phyloP scores from a whole-genome alignment of 2,888 invertebrate genomes.

The Sesia apiformis region DNA sequence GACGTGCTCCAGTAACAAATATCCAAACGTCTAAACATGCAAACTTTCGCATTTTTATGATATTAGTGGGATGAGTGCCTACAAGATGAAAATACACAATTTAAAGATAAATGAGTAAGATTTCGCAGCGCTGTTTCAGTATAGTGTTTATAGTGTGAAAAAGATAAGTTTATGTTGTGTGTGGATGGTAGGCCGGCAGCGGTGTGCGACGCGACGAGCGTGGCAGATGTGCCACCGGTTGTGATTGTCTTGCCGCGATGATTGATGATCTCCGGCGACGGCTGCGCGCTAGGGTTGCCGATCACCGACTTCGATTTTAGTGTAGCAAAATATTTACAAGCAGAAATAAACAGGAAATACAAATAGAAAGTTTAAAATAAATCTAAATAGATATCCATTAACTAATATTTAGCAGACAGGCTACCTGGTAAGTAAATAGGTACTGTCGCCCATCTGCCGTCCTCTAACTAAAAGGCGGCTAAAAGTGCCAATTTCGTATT shows the following conservation, averaged over 20 bases:
- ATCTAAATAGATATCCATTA: too few relatives aligned
- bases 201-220: conserved; percentile 15
- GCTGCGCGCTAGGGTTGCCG: conserved; percentile 43
- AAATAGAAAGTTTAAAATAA: too few relatives aligned
- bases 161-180: background rate
- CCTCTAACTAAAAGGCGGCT: too few relatives aligned
- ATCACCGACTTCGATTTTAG: background rate
- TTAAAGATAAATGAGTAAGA: background rate
- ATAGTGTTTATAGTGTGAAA: background rate
- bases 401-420: conserved; percentile 8
- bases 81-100: background rate
- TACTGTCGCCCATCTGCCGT: too few relatives aligned
- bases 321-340: background rate
- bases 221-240: conserved; percentile 73
- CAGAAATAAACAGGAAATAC: too few relatives aligned
- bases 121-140: background rate
- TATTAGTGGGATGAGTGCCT: too few relatives aligned
- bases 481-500: too few relatives aligned
- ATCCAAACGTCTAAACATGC: too few relatives aligned
- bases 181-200: conserved; percentile 7
- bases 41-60: too few relatives aligned
- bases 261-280: conserved; percentile 69
- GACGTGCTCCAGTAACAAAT: too few relatives aligned
- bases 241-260: conserved; percentile 73
- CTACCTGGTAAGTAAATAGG: too few relatives aligned